These are phyloP conservation scores for Triplophysa siluroides DNA, from an alignment of 2,113 vertebrate species.

Conservation along the genomic window DNA sequence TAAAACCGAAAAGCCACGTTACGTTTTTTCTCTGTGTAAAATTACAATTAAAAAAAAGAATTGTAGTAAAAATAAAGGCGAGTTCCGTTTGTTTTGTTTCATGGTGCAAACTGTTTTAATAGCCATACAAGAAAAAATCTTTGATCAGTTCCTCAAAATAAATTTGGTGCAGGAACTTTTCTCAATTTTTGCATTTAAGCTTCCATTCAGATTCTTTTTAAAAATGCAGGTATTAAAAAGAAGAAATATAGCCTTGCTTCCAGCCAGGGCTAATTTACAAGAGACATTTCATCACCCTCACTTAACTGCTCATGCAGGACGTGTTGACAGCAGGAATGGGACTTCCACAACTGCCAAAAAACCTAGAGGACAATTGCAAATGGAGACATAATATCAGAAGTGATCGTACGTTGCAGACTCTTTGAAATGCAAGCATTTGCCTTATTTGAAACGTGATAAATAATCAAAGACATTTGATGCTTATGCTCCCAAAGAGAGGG, in stretches of 20 bases:
- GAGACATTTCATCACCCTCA: conserved; percentile 11
- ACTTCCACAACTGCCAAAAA: neutral
- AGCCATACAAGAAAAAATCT: no score
- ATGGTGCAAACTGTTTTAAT: no score
- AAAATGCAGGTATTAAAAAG: neutral
- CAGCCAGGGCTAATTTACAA: neutral
- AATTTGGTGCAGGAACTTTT: no score
- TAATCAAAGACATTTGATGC: neutral
- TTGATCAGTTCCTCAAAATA: no score
- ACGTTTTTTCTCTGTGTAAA: no score
- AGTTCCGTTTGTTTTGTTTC: no score
- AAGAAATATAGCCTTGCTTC: conserved; percentile 11
- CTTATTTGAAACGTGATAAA: neutral
- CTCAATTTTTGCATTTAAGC: no score
- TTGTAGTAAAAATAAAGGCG: no score
- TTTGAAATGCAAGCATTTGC: neutral
- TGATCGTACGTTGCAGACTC: neutral
- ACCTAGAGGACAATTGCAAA: neutral
- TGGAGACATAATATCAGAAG: neutral
- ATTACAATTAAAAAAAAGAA: no score
- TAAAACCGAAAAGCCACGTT: neutral
- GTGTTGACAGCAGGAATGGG: conserved; percentile 20
- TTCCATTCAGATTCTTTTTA: neutral
- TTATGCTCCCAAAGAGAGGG: neutral
- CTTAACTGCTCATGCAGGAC: conserved; percentile 9